Conservation (phyloP, 2,888 invertebrate genomes). For the Perithous albicinctus region DNA sequence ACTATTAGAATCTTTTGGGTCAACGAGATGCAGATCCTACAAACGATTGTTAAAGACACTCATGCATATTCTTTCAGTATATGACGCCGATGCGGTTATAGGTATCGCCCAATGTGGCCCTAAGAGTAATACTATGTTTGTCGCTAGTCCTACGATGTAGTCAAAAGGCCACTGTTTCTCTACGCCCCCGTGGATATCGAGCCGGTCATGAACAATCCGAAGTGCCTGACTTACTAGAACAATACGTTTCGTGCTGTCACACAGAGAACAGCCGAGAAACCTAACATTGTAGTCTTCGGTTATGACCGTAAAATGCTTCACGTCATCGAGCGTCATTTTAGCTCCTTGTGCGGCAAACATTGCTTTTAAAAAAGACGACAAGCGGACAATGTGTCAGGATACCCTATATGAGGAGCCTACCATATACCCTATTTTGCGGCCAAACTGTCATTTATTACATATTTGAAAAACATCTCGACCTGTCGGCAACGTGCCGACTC, state of each 20-base stretch:
- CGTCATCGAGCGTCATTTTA: neutral
- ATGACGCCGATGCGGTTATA: too few species aligned
- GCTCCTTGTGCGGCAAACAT: neutral
- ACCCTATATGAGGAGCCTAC: too few species aligned
- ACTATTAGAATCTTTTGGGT: too few species aligned
- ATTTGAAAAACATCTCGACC: neutral
- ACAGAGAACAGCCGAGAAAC: neutral
- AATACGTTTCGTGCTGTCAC: neutral
- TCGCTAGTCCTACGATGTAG: neutral
- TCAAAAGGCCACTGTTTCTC: neutral
- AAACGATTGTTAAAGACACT: neutral
- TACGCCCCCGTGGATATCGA: neutral
- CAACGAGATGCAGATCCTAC: neutral
- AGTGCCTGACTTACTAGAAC: neutral
- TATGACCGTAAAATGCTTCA: neutral
- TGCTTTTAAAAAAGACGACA: neutral
- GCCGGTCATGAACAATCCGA: neutral
- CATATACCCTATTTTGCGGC: too few species aligned
- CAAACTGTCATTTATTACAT: neutral
- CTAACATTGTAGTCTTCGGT: neutral
- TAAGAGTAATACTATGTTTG: neutral
- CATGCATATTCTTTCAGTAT: neutral
- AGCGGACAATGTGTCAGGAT: neutral
- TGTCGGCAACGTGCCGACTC: neutral
- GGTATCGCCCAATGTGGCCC: neutral